A percentile compares a stretch with the other conserved stretches of the same genome.
Evolutionary conservation across 2,797 vertebrate species (phyloP).

Genomic region (Sebastes diploproa): DNA sequence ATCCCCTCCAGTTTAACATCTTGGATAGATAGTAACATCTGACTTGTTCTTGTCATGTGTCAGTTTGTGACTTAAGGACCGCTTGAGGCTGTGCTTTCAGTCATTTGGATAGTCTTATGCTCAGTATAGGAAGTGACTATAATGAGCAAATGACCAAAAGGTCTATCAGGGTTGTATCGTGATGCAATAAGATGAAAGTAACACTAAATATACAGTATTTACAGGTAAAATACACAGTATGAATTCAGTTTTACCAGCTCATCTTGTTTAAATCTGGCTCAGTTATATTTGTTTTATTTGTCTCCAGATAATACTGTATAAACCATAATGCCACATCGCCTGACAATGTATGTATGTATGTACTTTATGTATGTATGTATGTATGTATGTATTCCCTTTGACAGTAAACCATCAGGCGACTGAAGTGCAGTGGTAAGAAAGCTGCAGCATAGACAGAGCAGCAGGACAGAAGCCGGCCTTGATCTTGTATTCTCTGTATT

Average conservation of each 20-base stretch:
- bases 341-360: neutral
- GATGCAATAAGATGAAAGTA: neutral
- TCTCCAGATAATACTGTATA: neutral
- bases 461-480: neutral
- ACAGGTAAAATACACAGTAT: neutral
- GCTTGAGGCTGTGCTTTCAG: neutral
- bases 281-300: neutral
- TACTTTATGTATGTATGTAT: neutral
- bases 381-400: neutral
- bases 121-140: neutral
- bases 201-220: neutral
- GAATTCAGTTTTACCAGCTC: neutral
- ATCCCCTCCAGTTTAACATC: neutral
- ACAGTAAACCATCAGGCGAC: neutral
- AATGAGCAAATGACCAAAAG: neutral
- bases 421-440: neutral
- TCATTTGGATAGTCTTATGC: neutral
- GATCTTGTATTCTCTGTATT: constrained; percentile 40
- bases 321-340: neutral
- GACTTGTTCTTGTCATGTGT: neutral
- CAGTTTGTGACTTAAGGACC: neutral
- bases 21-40: neutral
- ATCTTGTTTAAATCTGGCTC: neutral
- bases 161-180: neutral
- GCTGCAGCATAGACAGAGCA: neutral